Conservation (phyloP, 1,140 invertebrate species). For the Dendrolimus kikuchii region DNA sequence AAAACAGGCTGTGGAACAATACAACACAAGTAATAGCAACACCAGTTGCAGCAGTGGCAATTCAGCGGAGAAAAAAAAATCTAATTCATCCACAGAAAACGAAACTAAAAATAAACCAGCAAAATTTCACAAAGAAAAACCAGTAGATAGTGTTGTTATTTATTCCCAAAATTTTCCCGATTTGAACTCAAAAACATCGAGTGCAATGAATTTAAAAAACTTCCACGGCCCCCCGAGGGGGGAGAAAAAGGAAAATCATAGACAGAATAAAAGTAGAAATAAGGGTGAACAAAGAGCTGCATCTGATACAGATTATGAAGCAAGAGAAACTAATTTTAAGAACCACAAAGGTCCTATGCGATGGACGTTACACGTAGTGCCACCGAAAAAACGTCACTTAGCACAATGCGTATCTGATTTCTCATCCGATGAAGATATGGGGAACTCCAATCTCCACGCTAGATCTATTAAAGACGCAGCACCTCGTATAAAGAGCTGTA, state of each 20-base stretch:
- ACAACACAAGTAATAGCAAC: slow-evolving; percentile 64
- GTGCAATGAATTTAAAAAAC: slow-evolving; percentile 65
- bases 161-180: slow-evolving; percentile 66
- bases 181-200: slow-evolving; percentile 48
- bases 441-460: slow-evolving; percentile 14
- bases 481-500: slow-evolving; percentile 41
- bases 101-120: slow-evolving; percentile 32
- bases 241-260: slow-evolving; percentile 62
- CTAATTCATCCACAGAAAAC: slow-evolving; percentile 16
- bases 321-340: slow-evolving; percentile 27
- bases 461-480: slow-evolving; percentile 44
- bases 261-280: slow-evolving; percentile 36
- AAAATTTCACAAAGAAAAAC: slow-evolving; percentile 56
- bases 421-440: slow-evolving; percentile 55
- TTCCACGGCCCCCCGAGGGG: slow-evolving; percentile 63
- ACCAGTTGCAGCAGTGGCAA: slow-evolving; percentile 62
- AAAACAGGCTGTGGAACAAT: slow-evolving; percentile 64
- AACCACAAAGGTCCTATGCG: slow-evolving; percentile 42
- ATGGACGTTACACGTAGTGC: slow-evolving; percentile 52
- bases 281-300: slow-evolving; percentile 42
- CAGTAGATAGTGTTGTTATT: slow-evolving; percentile 54
- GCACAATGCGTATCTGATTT: slow-evolving; percentile 52
- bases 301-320: slow-evolving; percentile 58
- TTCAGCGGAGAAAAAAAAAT: slow-evolving; percentile 35
- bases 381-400: slow-evolving; percentile 56